Evolutionary conservation across 1,140 invertebrate genomes (phyloP), one percentile per base, ranked within the genome.

Genomic region (Leptopilina boulardi): DNA sequence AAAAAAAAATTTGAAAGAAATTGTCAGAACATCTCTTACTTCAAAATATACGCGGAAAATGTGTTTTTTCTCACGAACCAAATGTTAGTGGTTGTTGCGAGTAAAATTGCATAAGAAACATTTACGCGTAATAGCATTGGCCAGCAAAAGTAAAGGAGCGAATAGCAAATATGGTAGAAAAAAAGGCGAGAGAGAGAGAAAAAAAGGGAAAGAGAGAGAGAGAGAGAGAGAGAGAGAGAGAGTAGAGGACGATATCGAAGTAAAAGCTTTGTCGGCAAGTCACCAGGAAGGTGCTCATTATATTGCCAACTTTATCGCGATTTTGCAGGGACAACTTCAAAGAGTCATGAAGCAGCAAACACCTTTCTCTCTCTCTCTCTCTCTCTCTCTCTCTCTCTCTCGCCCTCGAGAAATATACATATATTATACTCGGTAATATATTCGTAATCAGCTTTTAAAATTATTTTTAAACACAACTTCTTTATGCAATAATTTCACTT

Each of bases 241-340:
- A 10, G 38, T 15, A 38, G 23, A 38, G 15, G 34, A 59, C 21
- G 38, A 34, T 51, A 21, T 30, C 71, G 59, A 72, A 18, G 34
- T n/a, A n/a, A 38, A 38, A 23, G 21, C 79, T 80, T 80, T 80
- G 79, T 80, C 79, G 79, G 79, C 73, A 54, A 77, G 75, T 73
- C 41, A 73, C 74, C 66, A 76, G 75, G 72, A 77, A 77, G 72
- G 75, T 47, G 75, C 79, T 77, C 75, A 56, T 80, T 77, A 75
- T 75, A 80, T 77, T 76, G 70, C 23, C 47, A 47, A 70, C 51
- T 73, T 75, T 75, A 80, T 80, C 78, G 78, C 70, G 79, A 80
- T 77, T 38, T 74, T 13, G 34, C 26, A 9, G 54, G 74, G 72
- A 73, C 59, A 66, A 66, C 59, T 34, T 66, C 59, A 66, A 66